Conservation (phyloP, 1,140 invertebrate genomes). For the Centruroides sculpturatus region DNA sequence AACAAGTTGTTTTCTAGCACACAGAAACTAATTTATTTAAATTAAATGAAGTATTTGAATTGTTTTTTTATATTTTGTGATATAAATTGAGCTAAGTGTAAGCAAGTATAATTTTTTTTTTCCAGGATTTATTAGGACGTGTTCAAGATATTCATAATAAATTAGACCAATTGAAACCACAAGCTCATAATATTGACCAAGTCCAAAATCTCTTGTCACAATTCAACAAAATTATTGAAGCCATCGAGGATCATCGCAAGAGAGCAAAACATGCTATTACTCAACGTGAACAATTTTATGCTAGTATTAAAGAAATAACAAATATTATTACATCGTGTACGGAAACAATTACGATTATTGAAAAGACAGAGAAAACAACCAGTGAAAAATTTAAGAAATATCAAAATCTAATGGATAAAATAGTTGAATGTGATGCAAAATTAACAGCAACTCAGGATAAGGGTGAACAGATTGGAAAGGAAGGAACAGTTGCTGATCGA, state of each 20-base stretch:
- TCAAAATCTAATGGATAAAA: constrained; percentile 55
- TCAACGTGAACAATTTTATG: constrained; percentile 70
- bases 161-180: constrained; percentile 48
- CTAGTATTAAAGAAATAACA: constrained; percentile 68
- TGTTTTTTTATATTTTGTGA: no score
- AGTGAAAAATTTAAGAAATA: constrained; percentile 80
- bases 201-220: constrained; percentile 59
- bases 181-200: constrained; percentile 44
- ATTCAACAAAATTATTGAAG: constrained; percentile 65
- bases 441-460: constrained; percentile 73
- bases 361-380: constrained; percentile 56
- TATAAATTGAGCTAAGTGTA: no score
- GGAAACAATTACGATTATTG: constrained; percentile 66
- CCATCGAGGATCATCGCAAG: constrained; percentile 62
- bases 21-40: no score
- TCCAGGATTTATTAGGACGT: constrained; percentile 49
- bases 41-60: no score
- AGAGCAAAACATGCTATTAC: constrained; percentile 50
- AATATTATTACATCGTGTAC: constrained; percentile 75
- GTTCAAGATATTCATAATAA: constrained; percentile 63
- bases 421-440: constrained; percentile 72
- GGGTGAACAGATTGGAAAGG: constrained; percentile 75
- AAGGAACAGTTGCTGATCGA: constrained; percentile 67
- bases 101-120: background rate
- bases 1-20: no score